Base-by-base conservation (phyloP, 1,140 invertebrate genomes). In the Calliopsis andreniformis region DNA sequence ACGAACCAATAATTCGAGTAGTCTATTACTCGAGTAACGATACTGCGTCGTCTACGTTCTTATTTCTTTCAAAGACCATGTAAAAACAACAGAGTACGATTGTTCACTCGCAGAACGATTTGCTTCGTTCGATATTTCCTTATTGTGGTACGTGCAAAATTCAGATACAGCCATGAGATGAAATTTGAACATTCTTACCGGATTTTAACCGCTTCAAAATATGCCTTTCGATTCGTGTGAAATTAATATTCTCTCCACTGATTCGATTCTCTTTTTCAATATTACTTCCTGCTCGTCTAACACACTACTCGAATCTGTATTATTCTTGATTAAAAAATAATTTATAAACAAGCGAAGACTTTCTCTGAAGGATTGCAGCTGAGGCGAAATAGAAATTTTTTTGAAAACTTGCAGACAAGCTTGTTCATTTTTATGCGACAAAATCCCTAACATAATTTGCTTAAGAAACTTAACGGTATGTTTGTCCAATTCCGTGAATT, bases 401-500 rank as follows among this genome's bases (percentile, higher is more conserved):
- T 92, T 86, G 89, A 97, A 97, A 0, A 95, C 95, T 68, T 93
- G 90, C 6, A 94, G 69, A 58, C 94, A 93, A 0, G 91, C 89
- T 78, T 95, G 93, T 28, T 93, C 86, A 79, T 92, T 89, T 18
- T 93, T 91, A 51, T 95, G 92, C 47, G 96, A 90, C 28, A 98
- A 92, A 63, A 97, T 93, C 4, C 93, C 94, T 0, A 96, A 85
- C 30, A 98, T 90, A 43, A 96, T 94, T 82, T 95, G 94, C 53
- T 95, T 93, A 82, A 97, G 91, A 78, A 97, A 95, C 43, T 94
- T 90, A 14, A 97, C 93, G 23, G 94, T 94, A 0, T 91, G 85
- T 87, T 95, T 96, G 80, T 96, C 95, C 79, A 97, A 92, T 86
- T 97, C 96, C 0, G 95, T 94, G 90, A 97, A 96, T 84, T 97